phyloP scores from a whole-genome alignment of 1,140 invertebrate species.

The Atopsyche davidsoni region DNA sequence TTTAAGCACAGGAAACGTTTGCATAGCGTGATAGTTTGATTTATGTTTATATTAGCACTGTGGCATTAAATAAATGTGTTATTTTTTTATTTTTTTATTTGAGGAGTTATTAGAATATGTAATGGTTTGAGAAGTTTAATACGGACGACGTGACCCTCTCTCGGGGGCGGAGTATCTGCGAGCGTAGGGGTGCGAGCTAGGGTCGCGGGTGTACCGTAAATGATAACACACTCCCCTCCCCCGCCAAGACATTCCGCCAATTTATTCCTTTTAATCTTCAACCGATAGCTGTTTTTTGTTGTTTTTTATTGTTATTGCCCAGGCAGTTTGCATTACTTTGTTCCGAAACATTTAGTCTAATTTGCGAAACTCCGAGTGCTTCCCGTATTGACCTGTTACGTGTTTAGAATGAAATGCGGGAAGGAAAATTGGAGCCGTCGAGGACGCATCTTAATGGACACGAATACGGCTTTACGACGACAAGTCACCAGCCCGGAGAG shows the following conservation, averaged over 20 bases:
- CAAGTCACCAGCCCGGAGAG: too few species aligned
- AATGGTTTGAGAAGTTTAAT: too few species aligned
- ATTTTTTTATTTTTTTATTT: too few species aligned
- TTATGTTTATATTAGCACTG: too few species aligned
- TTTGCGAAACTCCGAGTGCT: conserved; percentile 24
- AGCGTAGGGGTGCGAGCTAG: too few species aligned
- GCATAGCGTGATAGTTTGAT: too few species aligned
- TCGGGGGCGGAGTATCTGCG: too few species aligned
- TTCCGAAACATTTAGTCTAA: conserved; percentile 23
- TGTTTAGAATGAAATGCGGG: conserved; percentile 23
- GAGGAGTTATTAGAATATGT: too few species aligned
- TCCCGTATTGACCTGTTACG: conserved; percentile 23
- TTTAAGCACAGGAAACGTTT: too few species aligned
- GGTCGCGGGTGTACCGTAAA: neutral
- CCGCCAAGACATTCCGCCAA: conserved; percentile 20
- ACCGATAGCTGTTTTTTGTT: conserved; percentile 28
- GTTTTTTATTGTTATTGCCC: conserved; percentile 30
- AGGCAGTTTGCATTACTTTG: conserved; percentile 25
- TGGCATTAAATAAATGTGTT: too few species aligned
- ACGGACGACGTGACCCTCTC: too few species aligned
- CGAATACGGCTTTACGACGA: neutral
- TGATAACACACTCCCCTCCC: conserved; percentile 1
- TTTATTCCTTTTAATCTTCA: conserved; percentile 31
- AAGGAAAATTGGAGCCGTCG: neutral
- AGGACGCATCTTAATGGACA: conserved; percentile 3